Evolutionary conservation across 1,140 invertebrate species (phyloP).

Genomic region (Maconellicoccus hirsutus): DNA sequence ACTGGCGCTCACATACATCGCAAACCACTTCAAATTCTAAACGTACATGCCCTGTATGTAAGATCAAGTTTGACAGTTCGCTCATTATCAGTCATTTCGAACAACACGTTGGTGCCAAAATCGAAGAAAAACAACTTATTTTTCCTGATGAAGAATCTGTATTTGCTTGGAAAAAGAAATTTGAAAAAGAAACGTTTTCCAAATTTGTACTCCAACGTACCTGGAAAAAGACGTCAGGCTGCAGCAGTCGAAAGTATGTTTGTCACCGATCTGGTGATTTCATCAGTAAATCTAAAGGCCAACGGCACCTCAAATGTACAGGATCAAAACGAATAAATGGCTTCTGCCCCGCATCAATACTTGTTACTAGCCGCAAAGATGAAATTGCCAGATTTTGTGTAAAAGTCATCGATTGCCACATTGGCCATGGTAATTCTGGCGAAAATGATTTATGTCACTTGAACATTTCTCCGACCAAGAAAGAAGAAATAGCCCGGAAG

Average conservation of each 20-base stretch:
- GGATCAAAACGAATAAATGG: constrained; percentile 23
- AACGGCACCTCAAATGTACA: constrained; percentile 16
- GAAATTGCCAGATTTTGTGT: neutral
- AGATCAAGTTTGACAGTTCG: no score
- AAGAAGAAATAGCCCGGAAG: neutral
- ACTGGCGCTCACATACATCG: no score
- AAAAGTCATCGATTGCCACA: constrained; percentile 1
- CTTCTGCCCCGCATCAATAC: constrained; percentile 18
- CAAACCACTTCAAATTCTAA: no score
- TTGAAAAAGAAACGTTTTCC: no score
- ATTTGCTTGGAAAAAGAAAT: no score
- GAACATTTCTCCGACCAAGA: neutral
- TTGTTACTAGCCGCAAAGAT: neutral
- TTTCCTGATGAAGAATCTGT: no score
- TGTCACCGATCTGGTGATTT: constrained; percentile 23
- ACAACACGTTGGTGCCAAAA: no score
- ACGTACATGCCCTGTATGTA: no score
- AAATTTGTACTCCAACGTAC: no score
- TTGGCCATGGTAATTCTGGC: constrained; percentile 13
- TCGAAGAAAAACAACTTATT: no score
- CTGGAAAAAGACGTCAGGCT: no score
- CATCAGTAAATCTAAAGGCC: neutral
- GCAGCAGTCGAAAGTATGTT: neutral
- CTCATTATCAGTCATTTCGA: no score
- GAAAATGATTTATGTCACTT: neutral